Conservation (phyloP, 2,113 vertebrate genomes). For the Heterocephalus glaber region DNA sequence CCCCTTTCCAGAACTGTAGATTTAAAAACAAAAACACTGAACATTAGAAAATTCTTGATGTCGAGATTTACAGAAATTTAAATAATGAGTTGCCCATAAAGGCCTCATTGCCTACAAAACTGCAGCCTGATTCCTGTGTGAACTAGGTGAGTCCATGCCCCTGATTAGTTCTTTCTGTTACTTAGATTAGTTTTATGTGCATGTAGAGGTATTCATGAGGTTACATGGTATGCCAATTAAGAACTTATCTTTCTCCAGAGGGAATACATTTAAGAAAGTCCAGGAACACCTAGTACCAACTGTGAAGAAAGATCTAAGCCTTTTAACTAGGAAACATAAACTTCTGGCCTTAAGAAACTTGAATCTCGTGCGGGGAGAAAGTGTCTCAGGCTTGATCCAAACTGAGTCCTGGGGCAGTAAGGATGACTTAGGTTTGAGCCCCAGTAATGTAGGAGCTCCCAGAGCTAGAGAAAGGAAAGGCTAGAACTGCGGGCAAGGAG, state of each 20-base stretch:
- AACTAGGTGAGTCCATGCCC: neutral
- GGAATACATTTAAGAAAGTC: neutral
- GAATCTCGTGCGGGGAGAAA: neutral
- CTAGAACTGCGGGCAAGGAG: neutral
- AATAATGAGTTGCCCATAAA: slow-evolving; percentile 43
- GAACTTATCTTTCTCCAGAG: slow-evolving; percentile 38
- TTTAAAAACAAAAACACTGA: neutral
- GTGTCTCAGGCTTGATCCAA: neutral
- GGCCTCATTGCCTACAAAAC: slow-evolving; percentile 62
- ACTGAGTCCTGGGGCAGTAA: neutral
- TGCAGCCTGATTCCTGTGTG: neutral
- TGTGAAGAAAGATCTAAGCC: neutral
- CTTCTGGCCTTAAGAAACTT: neutral
- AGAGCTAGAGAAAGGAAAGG: neutral
- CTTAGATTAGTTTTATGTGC: slow-evolving; percentile 76
- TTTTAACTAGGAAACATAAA: neutral
- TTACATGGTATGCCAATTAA: slow-evolving; percentile 37
- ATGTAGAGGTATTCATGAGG: slow-evolving; percentile 57
- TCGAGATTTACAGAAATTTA: slow-evolving; percentile 61
- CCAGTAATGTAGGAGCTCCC: neutral
- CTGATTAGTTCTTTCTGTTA: slow-evolving; percentile 49
- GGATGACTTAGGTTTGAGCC: neutral
- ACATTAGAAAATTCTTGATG: slow-evolving; percentile 53
- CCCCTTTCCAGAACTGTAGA: neutral
- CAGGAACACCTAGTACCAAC: neutral